Base-by-base conservation (phyloP, 2,888 invertebrate genomes). In the Nemurella pictetii region DNA sequence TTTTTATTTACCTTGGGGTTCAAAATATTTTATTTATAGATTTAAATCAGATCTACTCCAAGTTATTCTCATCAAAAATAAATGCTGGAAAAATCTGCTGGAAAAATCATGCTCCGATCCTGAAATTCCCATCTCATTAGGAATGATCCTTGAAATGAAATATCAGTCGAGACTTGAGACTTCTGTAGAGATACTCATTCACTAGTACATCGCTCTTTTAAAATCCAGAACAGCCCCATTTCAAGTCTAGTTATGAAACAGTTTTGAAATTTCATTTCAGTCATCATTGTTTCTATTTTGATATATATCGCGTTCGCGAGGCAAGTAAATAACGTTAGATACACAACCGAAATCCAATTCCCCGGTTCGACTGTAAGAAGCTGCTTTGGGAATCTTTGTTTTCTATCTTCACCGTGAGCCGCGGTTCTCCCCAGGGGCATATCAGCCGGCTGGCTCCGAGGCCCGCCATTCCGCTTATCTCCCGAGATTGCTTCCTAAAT, bases 301-400 rank as follows among this genome's bases (percentile, higher is more conserved):
- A 55, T 55, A 55, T 55, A 55, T 55, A 55, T 55, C 55, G 55
- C 55, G 55, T 55, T 55, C 55, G 20, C 20, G 20, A 55, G 12
- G 55, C 55, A 55, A 55, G 55, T 55, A 55, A 55, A 55, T 55
- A 55, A 55, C 9, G 55, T 55, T 15, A 55, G 55, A 55, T 55
- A 55, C 55, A 55, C 55, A 55, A 55, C 15, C 12, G 75, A 78
- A 78, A 78, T 78, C 78, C 78, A 78, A 78, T 78, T 78, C 30
- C 78, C 29, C 78, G 30, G 5, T 55, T 55, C 55, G 55, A 30
- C 0, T 78, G 28, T 30, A 78, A 78, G 78, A 30, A 28, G 78
- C 5, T 78, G 78, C 28, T 78, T 29, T 78, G 28, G 78, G 30
- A 78, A 78, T 78, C 78, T 30, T 78, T 78, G 78, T 78, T 78